Conservation (phyloP, 2,113 vertebrate species). For the Erinaceus europaeus region DNA sequence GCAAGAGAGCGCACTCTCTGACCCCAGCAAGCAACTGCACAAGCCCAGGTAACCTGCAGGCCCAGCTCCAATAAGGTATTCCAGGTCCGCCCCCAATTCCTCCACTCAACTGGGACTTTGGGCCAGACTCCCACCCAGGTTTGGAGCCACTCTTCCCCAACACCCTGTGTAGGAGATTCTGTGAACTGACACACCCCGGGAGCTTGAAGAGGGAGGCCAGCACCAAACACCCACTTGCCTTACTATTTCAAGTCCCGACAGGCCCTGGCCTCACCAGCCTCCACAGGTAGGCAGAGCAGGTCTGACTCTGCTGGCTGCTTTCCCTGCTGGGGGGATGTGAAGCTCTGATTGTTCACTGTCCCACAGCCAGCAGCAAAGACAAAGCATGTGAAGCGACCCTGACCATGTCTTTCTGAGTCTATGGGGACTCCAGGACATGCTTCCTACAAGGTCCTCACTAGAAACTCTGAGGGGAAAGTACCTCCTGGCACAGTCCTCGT, state of each 20-base stretch:
- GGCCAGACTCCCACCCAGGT: conserved; percentile 52
- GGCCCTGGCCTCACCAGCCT: conserved; percentile 62
- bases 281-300: conserved; percentile 43
- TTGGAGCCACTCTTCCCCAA: not conserved
- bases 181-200: not conserved
- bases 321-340: conserved; percentile 17
- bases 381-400: not conserved
- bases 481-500: not conserved
- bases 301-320: conserved; percentile 43
- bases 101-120: not conserved
- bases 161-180: not conserved
- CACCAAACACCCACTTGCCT: conserved; percentile 55
- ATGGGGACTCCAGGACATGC: not conserved
- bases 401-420: not conserved
- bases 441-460: not conserved
- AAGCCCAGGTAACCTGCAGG: conserved; percentile 21
- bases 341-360: conserved; percentile 11
- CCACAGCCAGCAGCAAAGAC: not conserved
- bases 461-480: not conserved
- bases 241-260: conserved; percentile 61
- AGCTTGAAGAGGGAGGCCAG: conserved; percentile 19
- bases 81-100: conserved; percentile 11
- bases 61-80: not conserved
- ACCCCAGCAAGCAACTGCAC: conserved; percentile 34
- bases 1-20: conserved; percentile 12